Percentiles rank a stretch among this genome's conserved stretches.
These are phyloP conservation scores for Chauna torquata DNA, from an alignment of 2,113 vertebrate genomes.

Conservation along the genomic window DNA sequence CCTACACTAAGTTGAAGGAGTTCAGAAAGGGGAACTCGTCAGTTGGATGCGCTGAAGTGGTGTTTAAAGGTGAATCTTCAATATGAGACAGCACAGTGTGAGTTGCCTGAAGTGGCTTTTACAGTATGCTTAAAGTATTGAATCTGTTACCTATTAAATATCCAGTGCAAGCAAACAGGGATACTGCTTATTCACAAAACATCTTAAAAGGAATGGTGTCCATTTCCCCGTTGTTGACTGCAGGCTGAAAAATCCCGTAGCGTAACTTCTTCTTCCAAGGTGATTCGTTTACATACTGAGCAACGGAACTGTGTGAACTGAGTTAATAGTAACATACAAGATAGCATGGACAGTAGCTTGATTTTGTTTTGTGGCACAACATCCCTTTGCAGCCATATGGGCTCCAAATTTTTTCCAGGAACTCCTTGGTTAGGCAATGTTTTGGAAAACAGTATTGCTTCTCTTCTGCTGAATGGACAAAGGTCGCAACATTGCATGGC, in stretches of 20 bases:
- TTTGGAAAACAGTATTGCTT: not conserved
- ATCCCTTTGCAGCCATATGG: not conserved
- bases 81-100: not conserved
- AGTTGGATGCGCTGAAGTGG: too few species aligned
- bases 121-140: not conserved
- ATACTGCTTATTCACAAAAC: not conserved
- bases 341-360: not conserved
- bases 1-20: not conserved
- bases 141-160: not conserved
- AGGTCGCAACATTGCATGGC: not conserved
- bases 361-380: not conserved
- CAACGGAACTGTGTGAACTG: not conserved
- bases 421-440: not conserved
- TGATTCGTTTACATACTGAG: not conserved
- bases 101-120: not conserved
- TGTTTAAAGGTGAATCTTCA: not conserved
- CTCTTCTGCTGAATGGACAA: not conserved
- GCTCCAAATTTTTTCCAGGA: not conserved
- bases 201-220: not conserved
- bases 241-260: not conserved
- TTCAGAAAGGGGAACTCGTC: not conserved
- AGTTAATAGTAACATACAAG: not conserved
- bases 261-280: not conserved
- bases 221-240: not conserved
- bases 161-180: not conserved